These are phyloP conservation scores for Iguana delicatissima DNA, from an alignment of 2,797 vertebrate genomes.

Conservation along the genomic window DNA sequence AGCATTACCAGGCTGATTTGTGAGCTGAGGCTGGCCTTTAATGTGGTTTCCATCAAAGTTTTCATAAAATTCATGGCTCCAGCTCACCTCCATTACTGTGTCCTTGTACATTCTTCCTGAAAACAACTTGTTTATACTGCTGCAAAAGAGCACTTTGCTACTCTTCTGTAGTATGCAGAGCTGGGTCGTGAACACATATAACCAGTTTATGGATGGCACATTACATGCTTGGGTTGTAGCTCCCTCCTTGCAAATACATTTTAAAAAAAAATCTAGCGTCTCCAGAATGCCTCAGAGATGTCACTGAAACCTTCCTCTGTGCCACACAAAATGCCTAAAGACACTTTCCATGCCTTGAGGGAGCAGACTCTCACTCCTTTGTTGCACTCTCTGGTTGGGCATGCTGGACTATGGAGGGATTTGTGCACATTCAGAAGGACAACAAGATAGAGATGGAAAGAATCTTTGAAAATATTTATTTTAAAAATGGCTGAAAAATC, in stretches of 20 bases:
- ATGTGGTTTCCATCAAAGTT: constrained; percentile 68
- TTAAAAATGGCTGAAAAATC: no score
- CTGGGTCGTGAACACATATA: background rate
- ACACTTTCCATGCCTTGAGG: background rate
- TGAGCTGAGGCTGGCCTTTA: constrained; percentile 66
- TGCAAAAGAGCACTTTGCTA: constrained; percentile 43
- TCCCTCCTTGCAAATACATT: constrained; percentile 14
- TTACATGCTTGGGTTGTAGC: constrained; percentile 16
- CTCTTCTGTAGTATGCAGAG: constrained; percentile 35
- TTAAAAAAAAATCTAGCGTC: no score
- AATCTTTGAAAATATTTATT: background rate
- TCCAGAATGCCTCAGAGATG: background rate
- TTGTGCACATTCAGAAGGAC: background rate
- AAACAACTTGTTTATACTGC: constrained; percentile 61
- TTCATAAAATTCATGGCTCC: constrained; percentile 67
- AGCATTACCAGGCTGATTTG: constrained; percentile 66
- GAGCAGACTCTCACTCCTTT: background rate
- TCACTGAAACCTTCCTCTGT: background rate
- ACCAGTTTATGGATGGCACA: constrained; percentile 9
- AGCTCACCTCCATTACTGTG: constrained; percentile 59
- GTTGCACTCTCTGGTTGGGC: no score
- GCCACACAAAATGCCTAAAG: background rate
- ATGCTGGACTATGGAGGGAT: no score
- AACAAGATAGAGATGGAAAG: background rate
- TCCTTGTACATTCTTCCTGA: constrained; percentile 69